These are phyloP conservation scores for Caiman crocodilus DNA, from an alignment of 2,797 vertebrate genomes.

Conservation along the genomic window DNA sequence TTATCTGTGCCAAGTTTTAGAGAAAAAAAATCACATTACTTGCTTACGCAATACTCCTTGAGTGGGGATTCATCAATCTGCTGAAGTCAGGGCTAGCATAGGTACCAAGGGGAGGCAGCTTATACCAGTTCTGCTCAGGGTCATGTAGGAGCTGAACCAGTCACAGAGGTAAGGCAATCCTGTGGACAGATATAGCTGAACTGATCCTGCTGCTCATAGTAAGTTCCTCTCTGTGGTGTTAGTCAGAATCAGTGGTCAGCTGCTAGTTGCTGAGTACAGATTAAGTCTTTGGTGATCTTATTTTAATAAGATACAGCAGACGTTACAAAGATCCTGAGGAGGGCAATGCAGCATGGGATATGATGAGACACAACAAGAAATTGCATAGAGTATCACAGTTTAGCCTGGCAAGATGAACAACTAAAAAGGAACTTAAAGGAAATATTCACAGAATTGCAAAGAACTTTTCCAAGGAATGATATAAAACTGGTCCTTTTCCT, in stretches of 20 bases:
- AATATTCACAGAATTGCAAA: constrained; percentile 64
- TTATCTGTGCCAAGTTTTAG: not conserved
- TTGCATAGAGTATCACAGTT: not conserved
- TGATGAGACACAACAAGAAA: not conserved
- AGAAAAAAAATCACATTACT: not conserved
- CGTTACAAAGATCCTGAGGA: not conserved
- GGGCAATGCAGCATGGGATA: not conserved
- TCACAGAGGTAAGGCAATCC: not conserved
- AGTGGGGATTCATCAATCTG: not conserved
- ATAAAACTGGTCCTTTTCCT: constrained; percentile 14
- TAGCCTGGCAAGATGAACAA: not conserved
- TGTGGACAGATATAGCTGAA: not conserved
- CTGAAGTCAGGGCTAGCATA: not conserved
- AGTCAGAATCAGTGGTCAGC: not conserved
- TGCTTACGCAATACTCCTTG: not conserved
- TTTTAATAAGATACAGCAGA: not conserved
- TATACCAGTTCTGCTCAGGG: not conserved
- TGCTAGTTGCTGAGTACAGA: not conserved
- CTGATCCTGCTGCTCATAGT: not conserved
- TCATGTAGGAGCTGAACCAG: not conserved
- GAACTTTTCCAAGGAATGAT: constrained; percentile 26
- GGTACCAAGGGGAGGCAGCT: not conserved
- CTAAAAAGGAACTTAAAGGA: constrained; percentile 48
- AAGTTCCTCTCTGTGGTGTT: not conserved
- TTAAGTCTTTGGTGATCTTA: not conserved